Evolutionary conservation across 2,888 invertebrate species (phyloP).

Genomic region (Agonopterix heracliana): DNA sequence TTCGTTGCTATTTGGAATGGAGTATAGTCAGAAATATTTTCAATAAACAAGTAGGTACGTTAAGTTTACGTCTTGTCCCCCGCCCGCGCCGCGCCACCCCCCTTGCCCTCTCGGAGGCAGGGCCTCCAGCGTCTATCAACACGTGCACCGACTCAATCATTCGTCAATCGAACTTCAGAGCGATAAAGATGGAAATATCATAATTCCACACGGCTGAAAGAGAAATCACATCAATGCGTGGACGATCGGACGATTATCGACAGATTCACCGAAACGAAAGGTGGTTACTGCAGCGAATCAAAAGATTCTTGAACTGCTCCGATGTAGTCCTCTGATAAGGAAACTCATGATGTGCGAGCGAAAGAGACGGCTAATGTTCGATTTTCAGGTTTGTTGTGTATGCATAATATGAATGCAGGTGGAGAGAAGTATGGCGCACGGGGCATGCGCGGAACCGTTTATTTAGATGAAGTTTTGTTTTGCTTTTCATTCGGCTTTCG

Average conservation of each 20-base stretch:
- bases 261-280: conserved; percentile 52
- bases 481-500: conserved; percentile 43
- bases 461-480: conserved; percentile 51
- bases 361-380: conserved; percentile 42
- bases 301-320: conserved; percentile 30
- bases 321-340: conserved; percentile 33
- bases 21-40: too few relatives aligned
- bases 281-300: conserved; percentile 45
- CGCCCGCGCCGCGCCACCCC: conserved; percentile 23
- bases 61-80: conserved; percentile 23
- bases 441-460: conserved; percentile 44
- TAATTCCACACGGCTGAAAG: conserved; percentile 35
- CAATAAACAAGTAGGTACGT: too few relatives aligned
- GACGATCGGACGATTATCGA: conserved; percentile 46
- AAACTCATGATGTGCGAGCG: conserved; percentile 33
- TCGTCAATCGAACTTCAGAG: conserved; percentile 56
- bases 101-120: conserved; percentile 38
- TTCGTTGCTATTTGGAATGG: too few relatives aligned
- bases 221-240: conserved; percentile 37
- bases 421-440: conserved; percentile 44
- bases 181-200: conserved; percentile 52
- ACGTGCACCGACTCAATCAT: conserved; percentile 52
- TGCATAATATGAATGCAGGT: conserved; percentile 24
- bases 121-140: conserved; percentile 50
- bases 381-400: conserved; percentile 32